Conservation (phyloP, 2,797 vertebrate genomes). For the Rhinogobio ventralis region DNA sequence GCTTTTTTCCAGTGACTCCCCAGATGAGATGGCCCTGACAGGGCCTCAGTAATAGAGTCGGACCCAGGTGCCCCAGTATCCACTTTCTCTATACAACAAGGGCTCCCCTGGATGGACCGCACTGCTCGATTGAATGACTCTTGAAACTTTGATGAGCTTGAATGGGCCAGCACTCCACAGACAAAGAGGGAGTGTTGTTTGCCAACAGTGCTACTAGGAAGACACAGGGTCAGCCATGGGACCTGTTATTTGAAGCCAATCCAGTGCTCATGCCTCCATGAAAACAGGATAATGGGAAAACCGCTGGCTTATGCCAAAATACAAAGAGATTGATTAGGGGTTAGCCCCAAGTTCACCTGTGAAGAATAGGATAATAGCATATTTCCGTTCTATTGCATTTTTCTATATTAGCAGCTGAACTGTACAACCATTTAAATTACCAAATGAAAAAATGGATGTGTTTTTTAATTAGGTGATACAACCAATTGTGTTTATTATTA, state of each 20-base stretch:
- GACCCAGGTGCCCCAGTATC: slow-evolving; percentile 56
- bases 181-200: slow-evolving; percentile 57
- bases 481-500: neutral
- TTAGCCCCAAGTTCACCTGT: slow-evolving; percentile 35
- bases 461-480: neutral
- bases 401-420: neutral
- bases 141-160: slow-evolving; percentile 62
- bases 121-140: slow-evolving; percentile 62
- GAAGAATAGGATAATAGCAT: slow-evolving; percentile 1
- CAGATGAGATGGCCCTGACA: slow-evolving; percentile 57
- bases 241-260: slow-evolving; percentile 56
- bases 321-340: slow-evolving; percentile 43
- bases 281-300: slow-evolving; percentile 51
- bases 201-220: slow-evolving; percentile 46
- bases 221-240: slow-evolving; percentile 56
- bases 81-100: slow-evolving; percentile 52
- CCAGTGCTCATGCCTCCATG: slow-evolving; percentile 49
- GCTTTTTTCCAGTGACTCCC: slow-evolving; percentile 59
- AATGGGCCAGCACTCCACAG: slow-evolving; percentile 55
- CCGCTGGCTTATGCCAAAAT: slow-evolving; percentile 46
- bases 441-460: neutral
- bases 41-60: slow-evolving; percentile 54
- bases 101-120: slow-evolving; percentile 54
- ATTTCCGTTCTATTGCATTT: neutral
- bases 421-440: neutral